Conservation (phyloP, 2,888 invertebrate species). For the Oegoconia quadripuncta region DNA sequence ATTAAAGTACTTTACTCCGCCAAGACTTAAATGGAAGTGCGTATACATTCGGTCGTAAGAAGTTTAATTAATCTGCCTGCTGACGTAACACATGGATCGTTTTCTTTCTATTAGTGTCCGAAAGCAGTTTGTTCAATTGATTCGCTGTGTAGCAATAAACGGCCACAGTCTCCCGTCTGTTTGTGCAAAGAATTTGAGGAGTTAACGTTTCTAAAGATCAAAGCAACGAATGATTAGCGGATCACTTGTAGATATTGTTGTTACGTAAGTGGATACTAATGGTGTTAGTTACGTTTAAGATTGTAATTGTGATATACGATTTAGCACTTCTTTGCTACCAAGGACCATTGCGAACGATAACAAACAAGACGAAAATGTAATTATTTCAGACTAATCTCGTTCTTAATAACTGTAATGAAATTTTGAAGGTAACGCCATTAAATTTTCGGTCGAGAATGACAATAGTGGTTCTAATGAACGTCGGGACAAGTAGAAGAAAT, state of each 20-base stretch:
- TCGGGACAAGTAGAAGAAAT: slow-evolving; percentile 58
- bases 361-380: background rate
- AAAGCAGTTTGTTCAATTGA: slow-evolving; percentile 68
- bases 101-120: slow-evolving; percentile 62
- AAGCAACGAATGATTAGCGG: slow-evolving; percentile 63
- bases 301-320: slow-evolving; percentile 56
- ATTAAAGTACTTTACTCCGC: slow-evolving; percentile 64
- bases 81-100: slow-evolving; percentile 59
- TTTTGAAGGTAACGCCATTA: slow-evolving; percentile 60
- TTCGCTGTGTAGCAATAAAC: slow-evolving; percentile 61
- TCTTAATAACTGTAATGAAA: slow-evolving; percentile 57
- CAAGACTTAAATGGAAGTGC: slow-evolving; percentile 58
- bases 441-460: slow-evolving; percentile 57
- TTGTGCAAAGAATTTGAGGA: slow-evolving; percentile 67
- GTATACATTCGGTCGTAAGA: slow-evolving; percentile 51
- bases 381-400: too few relatives aligned
- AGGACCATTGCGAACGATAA: slow-evolving; percentile 31
- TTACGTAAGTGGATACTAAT: slow-evolving; percentile 63
- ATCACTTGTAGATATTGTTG: slow-evolving; percentile 60
- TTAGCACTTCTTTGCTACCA: slow-evolving; percentile 61
- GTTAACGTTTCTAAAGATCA: slow-evolving; percentile 63
- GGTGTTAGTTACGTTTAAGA: slow-evolving; percentile 42
- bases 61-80: slow-evolving; percentile 68
- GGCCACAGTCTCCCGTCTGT: slow-evolving; percentile 47
- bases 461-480: slow-evolving; percentile 68